A percentile compares a stretch with the other conserved stretches of the same genome.
Conservation (phyloP, 2,888 invertebrate genomes). For the Rambutsinella grinnellia region DNA sequence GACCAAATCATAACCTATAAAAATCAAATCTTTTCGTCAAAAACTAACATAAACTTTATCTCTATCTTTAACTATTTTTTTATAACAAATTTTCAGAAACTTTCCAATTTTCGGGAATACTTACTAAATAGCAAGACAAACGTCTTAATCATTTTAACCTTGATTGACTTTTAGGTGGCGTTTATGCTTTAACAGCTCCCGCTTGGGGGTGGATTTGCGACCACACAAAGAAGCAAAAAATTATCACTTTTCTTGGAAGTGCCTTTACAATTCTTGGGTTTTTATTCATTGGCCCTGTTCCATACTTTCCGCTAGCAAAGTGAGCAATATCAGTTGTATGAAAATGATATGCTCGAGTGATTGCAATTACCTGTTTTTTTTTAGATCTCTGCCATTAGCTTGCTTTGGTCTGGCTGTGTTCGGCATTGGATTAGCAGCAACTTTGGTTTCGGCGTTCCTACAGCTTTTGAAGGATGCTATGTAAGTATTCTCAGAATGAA, state of each 20-base stretch:
- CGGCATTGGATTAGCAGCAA: constrained; percentile 87
- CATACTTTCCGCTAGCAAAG: constrained; percentile 75
- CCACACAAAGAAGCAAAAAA: constrained; percentile 77
- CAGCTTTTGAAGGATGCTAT: constrained; percentile 84
- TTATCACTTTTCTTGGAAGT: constrained; percentile 78
- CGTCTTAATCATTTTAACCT: too few relatives aligned
- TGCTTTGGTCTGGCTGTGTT: constrained; percentile 81
- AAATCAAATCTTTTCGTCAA: too few relatives aligned
- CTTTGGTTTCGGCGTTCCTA: constrained; percentile 87
- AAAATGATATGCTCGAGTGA: not conserved
- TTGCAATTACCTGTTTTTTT: not conserved
- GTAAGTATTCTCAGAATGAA: constrained; percentile 75
- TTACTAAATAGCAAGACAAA: too few relatives aligned
- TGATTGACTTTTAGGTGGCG: too few relatives aligned
- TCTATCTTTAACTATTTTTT: too few relatives aligned
- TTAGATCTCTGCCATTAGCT: constrained; percentile 77
- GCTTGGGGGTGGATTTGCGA: constrained; percentile 88
- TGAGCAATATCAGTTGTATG: not conserved
- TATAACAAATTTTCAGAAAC: too few relatives aligned
- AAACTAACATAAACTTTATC: too few relatives aligned
- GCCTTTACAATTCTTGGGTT: constrained; percentile 78
- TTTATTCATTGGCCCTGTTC: constrained; percentile 83
- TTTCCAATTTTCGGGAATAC: too few relatives aligned
- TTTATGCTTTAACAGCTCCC: constrained; percentile 85
- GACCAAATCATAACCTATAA: too few relatives aligned